These are phyloP conservation scores for Dolichallabes microphthalmus DNA, from an alignment of 2,113 vertebrate genomes.

Conservation along the genomic window DNA sequence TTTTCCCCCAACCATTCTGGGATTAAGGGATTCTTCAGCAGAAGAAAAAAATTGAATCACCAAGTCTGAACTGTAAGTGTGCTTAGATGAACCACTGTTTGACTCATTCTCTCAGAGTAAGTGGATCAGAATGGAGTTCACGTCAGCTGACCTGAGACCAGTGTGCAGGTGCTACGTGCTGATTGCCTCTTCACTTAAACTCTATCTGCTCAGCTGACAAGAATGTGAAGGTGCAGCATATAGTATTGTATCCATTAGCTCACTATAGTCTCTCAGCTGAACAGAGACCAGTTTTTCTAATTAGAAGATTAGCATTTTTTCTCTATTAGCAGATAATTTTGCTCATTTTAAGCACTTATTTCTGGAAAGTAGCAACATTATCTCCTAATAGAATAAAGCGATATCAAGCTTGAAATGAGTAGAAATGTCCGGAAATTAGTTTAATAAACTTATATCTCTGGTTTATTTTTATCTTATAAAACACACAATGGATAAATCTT, in stretches of 20 bases:
- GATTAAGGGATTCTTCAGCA: constrained; percentile 23
- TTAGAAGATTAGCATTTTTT: neutral
- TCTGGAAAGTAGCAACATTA: neutral
- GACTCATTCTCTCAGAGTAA: constrained; percentile 23
- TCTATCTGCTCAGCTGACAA: constrained; percentile 13
- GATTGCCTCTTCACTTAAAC: constrained; percentile 15
- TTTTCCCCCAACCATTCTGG: neutral
- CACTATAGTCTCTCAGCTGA: neutral
- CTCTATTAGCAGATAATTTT: neutral
- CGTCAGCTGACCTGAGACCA: constrained; percentile 30
- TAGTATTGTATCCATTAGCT: neutral
- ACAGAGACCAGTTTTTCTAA: neutral
- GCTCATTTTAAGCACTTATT: neutral
- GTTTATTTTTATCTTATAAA: neutral
- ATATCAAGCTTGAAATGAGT: neutral
- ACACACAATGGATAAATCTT: neutral
- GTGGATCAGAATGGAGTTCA: constrained; percentile 39
- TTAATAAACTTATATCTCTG: neutral
- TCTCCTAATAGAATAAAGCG: neutral
- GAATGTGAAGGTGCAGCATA: constrained; percentile 25
- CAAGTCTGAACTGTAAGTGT: constrained; percentile 9
- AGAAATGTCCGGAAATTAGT: neutral
- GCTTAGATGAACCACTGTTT: constrained; percentile 31
- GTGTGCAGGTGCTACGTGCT: constrained; percentile 28
- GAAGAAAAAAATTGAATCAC: constrained; percentile 21